Conservation (phyloP, 2,888 invertebrate species). For the Ormyrus labotus region DNA sequence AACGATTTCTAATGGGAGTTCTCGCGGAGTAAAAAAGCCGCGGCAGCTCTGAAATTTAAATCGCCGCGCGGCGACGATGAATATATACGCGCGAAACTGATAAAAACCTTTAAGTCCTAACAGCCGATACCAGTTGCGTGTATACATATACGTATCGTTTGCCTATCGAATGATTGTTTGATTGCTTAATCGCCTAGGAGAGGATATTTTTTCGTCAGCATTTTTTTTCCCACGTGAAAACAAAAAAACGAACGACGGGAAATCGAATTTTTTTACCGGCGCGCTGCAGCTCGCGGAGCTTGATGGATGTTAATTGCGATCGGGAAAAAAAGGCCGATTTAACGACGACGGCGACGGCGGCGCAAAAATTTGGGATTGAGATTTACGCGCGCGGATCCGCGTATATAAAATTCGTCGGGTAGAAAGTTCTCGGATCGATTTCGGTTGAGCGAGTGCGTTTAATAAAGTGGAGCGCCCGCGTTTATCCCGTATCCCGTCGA, state of each 20-base stretch:
- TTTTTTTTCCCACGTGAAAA: neutral
- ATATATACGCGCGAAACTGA: neutral
- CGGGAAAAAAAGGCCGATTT: neutral
- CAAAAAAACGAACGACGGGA: no score
- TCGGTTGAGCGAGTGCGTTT: no score
- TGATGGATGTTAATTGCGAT: neutral
- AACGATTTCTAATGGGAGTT: neutral
- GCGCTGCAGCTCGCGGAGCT: neutral
- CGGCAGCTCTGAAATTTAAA: neutral
- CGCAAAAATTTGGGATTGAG: neutral
- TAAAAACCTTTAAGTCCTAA: no score
- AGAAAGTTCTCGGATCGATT: no score
- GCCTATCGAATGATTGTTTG: conserved; percentile 29
- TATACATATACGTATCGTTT: neutral
- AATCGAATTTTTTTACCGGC: no score
- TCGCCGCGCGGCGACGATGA: neutral
- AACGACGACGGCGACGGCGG: neutral
- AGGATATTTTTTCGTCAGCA: neutral
- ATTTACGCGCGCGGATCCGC: no score
- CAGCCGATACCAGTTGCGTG: no score
- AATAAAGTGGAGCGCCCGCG: no score
- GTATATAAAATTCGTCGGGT: no score
- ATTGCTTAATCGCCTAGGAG: conserved; percentile 9
- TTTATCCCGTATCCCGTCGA: no score
- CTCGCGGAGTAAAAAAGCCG: neutral